Percentiles rank a stretch among this genome's conserved stretches.
Evolutionary conservation across 2,888 invertebrate genomes (phyloP).

Genomic region (Philereme vetulata): DNA sequence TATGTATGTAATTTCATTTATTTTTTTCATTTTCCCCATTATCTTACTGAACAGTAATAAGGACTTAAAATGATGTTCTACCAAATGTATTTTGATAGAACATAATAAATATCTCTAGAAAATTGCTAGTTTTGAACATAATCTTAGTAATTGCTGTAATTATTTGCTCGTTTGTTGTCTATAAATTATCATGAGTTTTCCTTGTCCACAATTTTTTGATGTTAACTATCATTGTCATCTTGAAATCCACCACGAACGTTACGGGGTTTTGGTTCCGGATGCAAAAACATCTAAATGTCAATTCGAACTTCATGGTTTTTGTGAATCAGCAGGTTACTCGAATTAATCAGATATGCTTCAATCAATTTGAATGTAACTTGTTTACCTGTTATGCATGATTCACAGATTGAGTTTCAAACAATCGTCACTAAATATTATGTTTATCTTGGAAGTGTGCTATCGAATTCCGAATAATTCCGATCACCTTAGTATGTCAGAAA

Average conservation of each 20-base stretch:
- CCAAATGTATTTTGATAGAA: no score
- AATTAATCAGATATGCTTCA: constrained; percentile 37
- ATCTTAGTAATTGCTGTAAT: constrained; percentile 15
- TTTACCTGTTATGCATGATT: constrained; percentile 28
- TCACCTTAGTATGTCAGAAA: constrained; percentile 49
- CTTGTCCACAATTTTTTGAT: constrained; percentile 16
- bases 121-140: neutral
- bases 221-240: constrained; percentile 39
- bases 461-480: constrained; percentile 41
- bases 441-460: constrained; percentile 37
- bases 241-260: constrained; percentile 50
- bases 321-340: constrained; percentile 17
- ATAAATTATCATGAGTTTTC: constrained; percentile 23
- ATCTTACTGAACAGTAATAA: no score
- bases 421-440: constrained; percentile 26
- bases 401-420: constrained; percentile 18
- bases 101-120: neutral
- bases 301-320: constrained; percentile 38
- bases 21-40: no score
- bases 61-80: no score
- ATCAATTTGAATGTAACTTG: constrained; percentile 27
- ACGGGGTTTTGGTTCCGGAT: constrained; percentile 49
- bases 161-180: constrained; percentile 21
- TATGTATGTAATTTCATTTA: neutral
- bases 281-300: constrained; percentile 48